A percentile compares a stretch with the other conserved stretches of the same genome.
Conservation (phyloP, 1,140 invertebrate species). For the Lethocerus indicus region DNA sequence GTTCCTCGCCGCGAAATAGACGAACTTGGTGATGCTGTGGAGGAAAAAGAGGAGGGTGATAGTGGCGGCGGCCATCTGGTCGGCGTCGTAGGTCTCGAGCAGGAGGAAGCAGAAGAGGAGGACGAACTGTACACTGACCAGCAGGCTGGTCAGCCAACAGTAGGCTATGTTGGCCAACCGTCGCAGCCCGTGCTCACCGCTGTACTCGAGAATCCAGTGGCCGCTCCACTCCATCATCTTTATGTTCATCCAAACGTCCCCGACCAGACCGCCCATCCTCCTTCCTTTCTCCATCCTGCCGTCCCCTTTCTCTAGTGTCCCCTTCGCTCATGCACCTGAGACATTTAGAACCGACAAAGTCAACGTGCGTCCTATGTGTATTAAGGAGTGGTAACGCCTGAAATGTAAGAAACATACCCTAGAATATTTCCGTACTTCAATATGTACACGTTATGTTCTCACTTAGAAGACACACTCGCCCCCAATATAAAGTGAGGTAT, state of each 20-base stretch:
- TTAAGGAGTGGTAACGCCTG: no score
- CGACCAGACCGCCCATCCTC: slow-evolving; percentile 47
- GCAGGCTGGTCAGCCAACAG: slow-evolving; percentile 20
- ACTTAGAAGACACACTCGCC: no score
- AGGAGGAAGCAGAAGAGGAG: slow-evolving; percentile 48
- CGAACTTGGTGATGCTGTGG: slow-evolving; percentile 53
- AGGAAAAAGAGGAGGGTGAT: slow-evolving; percentile 65
- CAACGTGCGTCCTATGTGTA: no score
- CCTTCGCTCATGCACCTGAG: no score
- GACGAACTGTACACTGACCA: slow-evolving; percentile 19
- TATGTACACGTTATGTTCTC: no score
- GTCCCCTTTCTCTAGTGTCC: no score
- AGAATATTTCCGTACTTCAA: no score
- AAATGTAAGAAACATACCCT: no score
- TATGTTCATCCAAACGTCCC: slow-evolving; percentile 66
- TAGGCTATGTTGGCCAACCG: slow-evolving; percentile 38
- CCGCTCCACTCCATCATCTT: slow-evolving; percentile 54
- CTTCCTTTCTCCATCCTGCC: slow-evolving; percentile 37
- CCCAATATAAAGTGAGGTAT: no score
- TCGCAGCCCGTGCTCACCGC: slow-evolving; percentile 25
- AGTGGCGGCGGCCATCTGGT: slow-evolving; percentile 61
- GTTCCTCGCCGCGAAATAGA: slow-evolving; percentile 50
- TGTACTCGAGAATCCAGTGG: slow-evolving; percentile 62
- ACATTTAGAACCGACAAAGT: no score
- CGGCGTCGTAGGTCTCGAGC: slow-evolving; percentile 52